phyloP scores from a whole-genome alignment of 2,888 invertebrate genomes.

The Pristionchus fissidentatus region DNA sequence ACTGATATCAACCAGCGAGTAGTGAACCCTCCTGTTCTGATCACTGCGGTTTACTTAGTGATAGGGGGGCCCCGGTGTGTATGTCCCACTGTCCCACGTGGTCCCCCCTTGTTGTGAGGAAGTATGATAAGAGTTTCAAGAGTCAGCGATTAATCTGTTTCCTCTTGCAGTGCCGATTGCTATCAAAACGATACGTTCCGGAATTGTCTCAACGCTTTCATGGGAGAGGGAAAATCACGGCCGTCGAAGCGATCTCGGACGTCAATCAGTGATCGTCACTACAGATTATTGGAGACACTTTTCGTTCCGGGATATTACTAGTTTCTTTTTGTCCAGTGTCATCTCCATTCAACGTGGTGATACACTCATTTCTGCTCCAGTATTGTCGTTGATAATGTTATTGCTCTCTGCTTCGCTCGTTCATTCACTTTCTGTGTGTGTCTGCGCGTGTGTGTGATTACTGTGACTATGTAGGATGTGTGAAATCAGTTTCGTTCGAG shows the following conservation, averaged over 20 bases:
- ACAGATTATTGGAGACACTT: slow-evolving; percentile 21
- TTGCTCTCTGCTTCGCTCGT: neutral
- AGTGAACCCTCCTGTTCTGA: too few species aligned
- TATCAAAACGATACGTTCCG: slow-evolving; percentile 30
- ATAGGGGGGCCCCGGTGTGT: too few species aligned
- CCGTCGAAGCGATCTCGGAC: neutral
- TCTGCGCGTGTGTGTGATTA: neutral
- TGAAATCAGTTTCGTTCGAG: slow-evolving; percentile 22
- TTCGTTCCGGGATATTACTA: slow-evolving; percentile 28
- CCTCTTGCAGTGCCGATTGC: slow-evolving; percentile 29
- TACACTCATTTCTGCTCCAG: neutral
- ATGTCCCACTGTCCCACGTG: too few species aligned
- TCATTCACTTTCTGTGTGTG: too few species aligned
- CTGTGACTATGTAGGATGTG: slow-evolving; percentile 11
- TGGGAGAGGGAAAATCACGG: slow-evolving; percentile 18
- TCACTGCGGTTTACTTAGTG: neutral
- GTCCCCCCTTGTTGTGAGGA: slow-evolving; percentile 12
- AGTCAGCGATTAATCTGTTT: too few species aligned
- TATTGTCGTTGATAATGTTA: slow-evolving; percentile 15
- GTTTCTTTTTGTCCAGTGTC: too few species aligned
- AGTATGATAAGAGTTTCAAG: too few species aligned
- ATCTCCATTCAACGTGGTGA: neutral
- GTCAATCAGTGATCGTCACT: neutral
- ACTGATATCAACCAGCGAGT: neutral
- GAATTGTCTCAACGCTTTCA: slow-evolving; percentile 16